Evolutionary conservation across 2,888 invertebrate genomes (phyloP), one percentile per base, ranked within the genome.

Genomic region (Agriotes lineatus): DNA sequence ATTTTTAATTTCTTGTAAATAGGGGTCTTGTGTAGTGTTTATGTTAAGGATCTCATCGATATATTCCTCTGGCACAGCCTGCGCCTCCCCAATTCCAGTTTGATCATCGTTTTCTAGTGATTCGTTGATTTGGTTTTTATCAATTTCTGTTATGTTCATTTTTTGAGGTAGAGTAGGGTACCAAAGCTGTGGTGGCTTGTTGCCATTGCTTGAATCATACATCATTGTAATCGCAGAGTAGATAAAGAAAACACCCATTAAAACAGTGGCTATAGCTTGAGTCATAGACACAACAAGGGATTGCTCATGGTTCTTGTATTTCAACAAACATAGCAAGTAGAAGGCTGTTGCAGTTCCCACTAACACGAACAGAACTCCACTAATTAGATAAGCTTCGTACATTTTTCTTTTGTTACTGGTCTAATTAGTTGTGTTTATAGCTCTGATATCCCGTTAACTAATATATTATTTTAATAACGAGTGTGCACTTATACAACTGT

Each of bases 171-270:
- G n/a, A n/a, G n/a, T n/a, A n/a, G n/a, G n/a, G n/a, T n/a, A n/a
- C n/a, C n/a, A n/a, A n/a, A n/a, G n/a, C n/a, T n/a, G n/a, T n/a
- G n/a, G n/a, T 42, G 9, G 18, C 16, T 14, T 5, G 37, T 39
- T 39, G 12, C 14, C 5, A 12, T 12, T 12, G 9, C 16, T 42
- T 42, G 14, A 18, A 16, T 42, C 14, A 42, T 42, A 9, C 14
- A 42, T 14, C 60, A 61, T 61, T 1, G 18, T 14, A 33, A 58
- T 22, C 22, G 45, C 22, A 6, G 74, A 74, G 69, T 78, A 81
- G 18, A 83, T 70, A 69, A 82, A 82, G 70, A 83, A 77, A 35
- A 80, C 63, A 48, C 82, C 83, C 44, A 83, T 78, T 10, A 79
- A 66, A 45, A 80, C 70, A n/a, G 82, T 80, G 14, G 79, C 76